Conservation (phyloP, 2,888 invertebrate species). For the Erebia aethiops region DNA sequence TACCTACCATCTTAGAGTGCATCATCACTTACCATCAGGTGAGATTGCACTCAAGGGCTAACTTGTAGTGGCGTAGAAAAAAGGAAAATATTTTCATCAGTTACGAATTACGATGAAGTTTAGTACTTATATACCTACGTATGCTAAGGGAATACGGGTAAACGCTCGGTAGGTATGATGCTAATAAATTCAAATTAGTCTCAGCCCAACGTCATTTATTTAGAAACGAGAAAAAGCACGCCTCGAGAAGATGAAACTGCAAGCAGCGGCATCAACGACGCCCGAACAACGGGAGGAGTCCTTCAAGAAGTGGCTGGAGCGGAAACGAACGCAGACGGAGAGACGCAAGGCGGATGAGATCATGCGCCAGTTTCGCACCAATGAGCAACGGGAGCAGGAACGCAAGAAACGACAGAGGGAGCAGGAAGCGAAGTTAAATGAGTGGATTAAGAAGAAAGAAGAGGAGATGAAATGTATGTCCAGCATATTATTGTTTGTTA, state of each 20-base stretch:
- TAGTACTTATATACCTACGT: too few relatives aligned
- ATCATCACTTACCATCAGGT: too few relatives aligned
- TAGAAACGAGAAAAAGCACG: slow-evolving; percentile 63
- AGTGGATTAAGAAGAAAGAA: slow-evolving; percentile 84
- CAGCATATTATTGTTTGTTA: not conserved
- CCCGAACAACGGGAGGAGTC: slow-evolving; percentile 76
- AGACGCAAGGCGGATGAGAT: slow-evolving; percentile 69
- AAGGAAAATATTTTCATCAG: too few relatives aligned
- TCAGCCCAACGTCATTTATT: not conserved
- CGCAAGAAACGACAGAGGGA: slow-evolving; percentile 61
- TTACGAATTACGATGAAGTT: too few relatives aligned
- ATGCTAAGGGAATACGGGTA: too few relatives aligned
- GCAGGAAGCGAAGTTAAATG: slow-evolving; percentile 76
- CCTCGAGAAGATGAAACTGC: slow-evolving; percentile 57
- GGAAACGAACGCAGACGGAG: slow-evolving; percentile 70
- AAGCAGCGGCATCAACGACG: slow-evolving; percentile 53
- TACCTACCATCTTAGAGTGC: too few relatives aligned
- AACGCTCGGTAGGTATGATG: too few relatives aligned
- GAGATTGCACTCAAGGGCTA: too few relatives aligned
- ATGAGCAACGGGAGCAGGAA: slow-evolving; percentile 66
- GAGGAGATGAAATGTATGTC: slow-evolving; percentile 80
- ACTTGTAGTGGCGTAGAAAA: too few relatives aligned
- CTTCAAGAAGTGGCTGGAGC: slow-evolving; percentile 80
- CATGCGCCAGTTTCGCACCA: slow-evolving; percentile 61
- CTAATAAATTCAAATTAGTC: too few relatives aligned